Conservation (phyloP, 2,797 vertebrate species). For the Acanthurus tractus region DNA sequence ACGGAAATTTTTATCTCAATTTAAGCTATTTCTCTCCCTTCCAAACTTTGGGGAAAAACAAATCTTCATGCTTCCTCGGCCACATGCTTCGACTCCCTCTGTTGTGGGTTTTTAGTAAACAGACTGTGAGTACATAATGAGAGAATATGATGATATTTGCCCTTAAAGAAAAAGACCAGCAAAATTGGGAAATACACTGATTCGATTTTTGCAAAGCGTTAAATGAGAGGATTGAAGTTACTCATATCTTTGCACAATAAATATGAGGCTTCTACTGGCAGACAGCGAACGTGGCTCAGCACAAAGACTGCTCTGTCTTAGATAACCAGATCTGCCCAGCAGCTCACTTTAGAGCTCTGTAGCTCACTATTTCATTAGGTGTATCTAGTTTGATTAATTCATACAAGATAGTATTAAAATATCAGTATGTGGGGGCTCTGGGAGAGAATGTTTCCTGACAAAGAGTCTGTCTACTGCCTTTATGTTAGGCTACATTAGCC, state of each 20-base stretch:
- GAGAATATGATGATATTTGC: conserved; percentile 6
- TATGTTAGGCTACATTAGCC: conserved; percentile 6
- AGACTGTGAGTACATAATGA: not conserved
- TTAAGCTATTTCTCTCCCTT: conserved; percentile 39
- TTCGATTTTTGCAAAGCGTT: not conserved
- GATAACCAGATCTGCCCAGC: no score
- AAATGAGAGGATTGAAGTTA: not conserved
- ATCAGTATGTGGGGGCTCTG: no score
- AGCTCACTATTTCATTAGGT: no score
- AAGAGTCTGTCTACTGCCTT: not conserved
- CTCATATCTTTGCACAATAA: not conserved
- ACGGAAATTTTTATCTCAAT: conserved; percentile 45
- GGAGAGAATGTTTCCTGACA: no score
- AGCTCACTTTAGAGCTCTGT: not conserved
- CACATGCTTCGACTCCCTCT: conserved; percentile 33
- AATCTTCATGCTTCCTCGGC: conserved; percentile 30
- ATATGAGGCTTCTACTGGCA: not conserved
- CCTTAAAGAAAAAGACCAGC: not conserved
- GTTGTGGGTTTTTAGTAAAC: conserved; percentile 30
- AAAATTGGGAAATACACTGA: not conserved
- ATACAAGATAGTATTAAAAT: no score
- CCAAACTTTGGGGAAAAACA: conserved; percentile 37
- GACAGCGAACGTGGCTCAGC: not conserved
- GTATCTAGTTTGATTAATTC: no score
- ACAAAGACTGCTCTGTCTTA: not conserved